A percentile compares a stretch with the other conserved stretches of the same genome.
These are phyloP conservation scores for cattle (Bos taurus) DNA, from an alignment of 2,113 vertebrate species.

Conservation along the genomic window ARS-UCD2.0 NC_037329.1:22057001-22057500, in stretches of 20 bases:
- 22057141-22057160: no score
- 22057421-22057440: not conserved
- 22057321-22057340: not conserved
- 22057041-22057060: no score
- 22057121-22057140: no score
- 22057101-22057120: no score
- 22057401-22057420: not conserved
- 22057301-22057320: not conserved
- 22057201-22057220: not conserved
- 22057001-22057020: no score
- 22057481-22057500: not conserved
- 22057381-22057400: not conserved
- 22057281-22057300: not conserved
- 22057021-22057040: no score
- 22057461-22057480: not conserved
- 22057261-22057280: not conserved
- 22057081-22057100: no score
- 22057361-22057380: not conserved
- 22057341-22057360: not conserved
- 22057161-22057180: no score
- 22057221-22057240: not conserved
- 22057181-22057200: no score
- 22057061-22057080: no score
- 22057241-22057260: not conserved
- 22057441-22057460: not conserved